A percentile compares a stretch with the other conserved stretches of the same genome.
phyloP scores from a whole-genome alignment of 2,113 vertebrate genomes.

The Periophthalmus modestus region DNA sequence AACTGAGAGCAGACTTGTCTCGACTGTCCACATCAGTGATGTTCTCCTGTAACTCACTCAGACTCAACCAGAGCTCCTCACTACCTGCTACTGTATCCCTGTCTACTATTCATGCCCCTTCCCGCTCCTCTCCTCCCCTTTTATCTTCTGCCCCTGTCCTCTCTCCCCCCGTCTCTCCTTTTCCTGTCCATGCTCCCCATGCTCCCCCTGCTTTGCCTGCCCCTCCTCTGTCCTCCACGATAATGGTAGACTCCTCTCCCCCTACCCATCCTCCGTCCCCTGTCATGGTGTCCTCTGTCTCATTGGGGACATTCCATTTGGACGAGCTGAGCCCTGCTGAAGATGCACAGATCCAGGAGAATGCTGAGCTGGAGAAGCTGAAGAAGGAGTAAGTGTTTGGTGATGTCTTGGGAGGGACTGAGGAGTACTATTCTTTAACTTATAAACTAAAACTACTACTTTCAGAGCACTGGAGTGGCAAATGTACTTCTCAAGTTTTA shows the following conservation, averaged over 20 bases:
- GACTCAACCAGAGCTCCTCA: not conserved
- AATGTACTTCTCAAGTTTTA: too few relatives aligned
- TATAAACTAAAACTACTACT: too few relatives aligned
- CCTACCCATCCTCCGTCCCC: constrained; percentile 10
- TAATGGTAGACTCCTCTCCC: constrained; percentile 8
- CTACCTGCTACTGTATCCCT: constrained; percentile 2
- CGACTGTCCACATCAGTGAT: not conserved
- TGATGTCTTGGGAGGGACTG: too few relatives aligned
- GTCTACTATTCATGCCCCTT: not conserved
- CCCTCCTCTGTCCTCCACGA: constrained; percentile 44
- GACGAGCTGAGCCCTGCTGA: constrained; percentile 6
- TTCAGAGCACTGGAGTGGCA: too few relatives aligned
- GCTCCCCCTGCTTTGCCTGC: constrained; percentile 23
- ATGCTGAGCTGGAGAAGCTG: constrained; percentile 55
- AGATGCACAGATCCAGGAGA: constrained; percentile 44
- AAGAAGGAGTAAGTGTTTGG: constrained; percentile 43
- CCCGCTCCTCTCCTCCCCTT: constrained; percentile 63
- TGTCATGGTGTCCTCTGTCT: constrained; percentile 21
- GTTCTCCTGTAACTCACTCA: not conserved
- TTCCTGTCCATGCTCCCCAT: constrained; percentile 32
- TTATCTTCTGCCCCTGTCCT: constrained; percentile 76
- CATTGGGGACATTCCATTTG: not conserved
- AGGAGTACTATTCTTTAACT: not conserved
- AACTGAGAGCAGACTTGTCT: constrained; percentile 14
- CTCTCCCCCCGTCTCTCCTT: constrained; percentile 47